These are phyloP conservation scores for Pterois miles DNA, from an alignment of 2,797 vertebrate genomes.

Conservation along the genomic window DNA sequence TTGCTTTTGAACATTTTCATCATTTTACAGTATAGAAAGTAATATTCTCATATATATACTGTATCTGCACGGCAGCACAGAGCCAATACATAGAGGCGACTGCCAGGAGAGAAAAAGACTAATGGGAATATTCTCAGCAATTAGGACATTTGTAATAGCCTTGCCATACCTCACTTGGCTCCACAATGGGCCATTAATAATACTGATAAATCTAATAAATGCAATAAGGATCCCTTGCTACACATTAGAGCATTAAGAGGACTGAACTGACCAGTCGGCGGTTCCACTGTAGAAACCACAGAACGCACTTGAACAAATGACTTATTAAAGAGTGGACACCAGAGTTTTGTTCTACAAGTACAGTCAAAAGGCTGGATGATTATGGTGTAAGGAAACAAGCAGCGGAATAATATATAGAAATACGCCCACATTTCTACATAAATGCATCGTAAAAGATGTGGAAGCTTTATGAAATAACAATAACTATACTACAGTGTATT, in stretches of 20 bases:
- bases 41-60: neutral
- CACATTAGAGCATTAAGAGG: conserved; percentile 27
- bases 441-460: neutral
- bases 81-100: neutral
- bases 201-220: conserved; percentile 44
- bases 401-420: neutral
- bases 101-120: neutral
- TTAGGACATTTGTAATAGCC: conserved; percentile 39
- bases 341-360: neutral
- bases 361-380: neutral
- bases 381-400: neutral
- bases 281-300: neutral
- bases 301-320: conserved; percentile 10
- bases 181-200: conserved; percentile 48
- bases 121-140: conserved; percentile 31
- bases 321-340: neutral
- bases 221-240: conserved; percentile 20
- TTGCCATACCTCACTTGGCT: conserved; percentile 30
- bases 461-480: neutral
- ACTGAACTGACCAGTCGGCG: neutral
- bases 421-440: neutral
- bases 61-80: neutral
- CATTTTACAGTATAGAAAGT: neutral
- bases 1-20: neutral
- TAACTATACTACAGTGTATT: neutral